phyloP scores from a whole-genome alignment of 2,888 invertebrate genomes.

The Agapostemon virescens region DNA sequence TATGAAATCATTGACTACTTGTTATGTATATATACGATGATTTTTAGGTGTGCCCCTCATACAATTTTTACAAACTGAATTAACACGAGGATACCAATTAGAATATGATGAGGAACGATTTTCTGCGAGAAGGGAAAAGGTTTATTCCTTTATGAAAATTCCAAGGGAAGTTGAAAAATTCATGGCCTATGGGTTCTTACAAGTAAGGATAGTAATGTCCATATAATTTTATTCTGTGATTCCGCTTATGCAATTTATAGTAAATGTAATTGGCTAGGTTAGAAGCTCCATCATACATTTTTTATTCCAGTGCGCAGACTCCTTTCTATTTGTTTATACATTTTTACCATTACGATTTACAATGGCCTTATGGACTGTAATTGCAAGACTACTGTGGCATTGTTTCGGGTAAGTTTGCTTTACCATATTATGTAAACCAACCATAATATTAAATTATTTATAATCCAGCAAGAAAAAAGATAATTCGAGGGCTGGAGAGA shows the following conservation, averaged over 20 bases:
- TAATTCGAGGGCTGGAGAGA: slow-evolving; percentile 24
- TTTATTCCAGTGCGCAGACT: slow-evolving; percentile 91
- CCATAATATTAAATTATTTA: not conserved
- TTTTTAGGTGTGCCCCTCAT: slow-evolving; percentile 76
- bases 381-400: slow-evolving; percentile 87
- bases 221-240: not conserved
- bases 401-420: slow-evolving; percentile 85
- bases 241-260: not conserved
- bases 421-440: not conserved
- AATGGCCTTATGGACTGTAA: slow-evolving; percentile 91
- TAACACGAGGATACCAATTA: slow-evolving; percentile 94
- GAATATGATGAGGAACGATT: slow-evolving; percentile 98
- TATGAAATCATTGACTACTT: not conserved
- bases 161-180: slow-evolving; percentile 95
- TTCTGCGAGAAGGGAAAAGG: slow-evolving; percentile 95
- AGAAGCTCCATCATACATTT: not conserved
- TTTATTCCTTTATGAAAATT: slow-evolving; percentile 98
- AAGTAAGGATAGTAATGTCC: slow-evolving; percentile 79
- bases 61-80: slow-evolving; percentile 90
- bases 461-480: slow-evolving; percentile 36
- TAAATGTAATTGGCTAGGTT: not conserved
- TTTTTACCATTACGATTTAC: slow-evolving; percentile 96
- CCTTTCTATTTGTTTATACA: slow-evolving; percentile 98
- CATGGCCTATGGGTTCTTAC: slow-evolving; percentile 95
- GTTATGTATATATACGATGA: not conserved